A percentile compares a stretch with the other conserved stretches of the same genome.
Evolutionary conservation across 2,113 vertebrate species (phyloP).

Genomic region (Peromyscus californicus): DNA sequence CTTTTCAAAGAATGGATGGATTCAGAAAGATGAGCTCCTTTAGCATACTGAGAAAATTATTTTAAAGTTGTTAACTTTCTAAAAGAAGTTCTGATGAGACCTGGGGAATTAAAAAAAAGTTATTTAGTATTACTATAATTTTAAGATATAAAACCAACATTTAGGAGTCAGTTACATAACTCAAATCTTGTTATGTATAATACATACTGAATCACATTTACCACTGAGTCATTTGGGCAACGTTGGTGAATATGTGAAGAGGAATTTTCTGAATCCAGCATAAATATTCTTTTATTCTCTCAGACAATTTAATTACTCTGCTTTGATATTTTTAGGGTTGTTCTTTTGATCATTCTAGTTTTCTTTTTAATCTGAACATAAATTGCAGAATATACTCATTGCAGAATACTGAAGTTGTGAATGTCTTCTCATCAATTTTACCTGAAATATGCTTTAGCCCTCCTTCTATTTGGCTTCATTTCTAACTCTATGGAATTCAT

Average conservation of each 20-base stretch:
- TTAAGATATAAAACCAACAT: constrained; percentile 20
- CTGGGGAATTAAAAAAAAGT: not conserved
- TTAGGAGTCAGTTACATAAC: not conserved
- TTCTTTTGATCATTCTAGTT: not conserved
- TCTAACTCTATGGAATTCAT: not conserved
- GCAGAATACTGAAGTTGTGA: constrained; percentile 6
- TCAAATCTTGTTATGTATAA: not conserved
- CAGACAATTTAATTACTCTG: not conserved
- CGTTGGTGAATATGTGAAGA: not conserved
- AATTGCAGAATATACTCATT: not conserved
- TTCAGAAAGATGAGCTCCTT: not conserved
- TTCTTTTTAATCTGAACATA: not conserved
- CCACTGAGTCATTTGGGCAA: not conserved
- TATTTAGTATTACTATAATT: not conserved
- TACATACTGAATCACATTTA: constrained; percentile 3
- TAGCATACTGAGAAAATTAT: not conserved
- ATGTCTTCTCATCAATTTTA: constrained; percentile 34
- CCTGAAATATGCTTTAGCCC: not conserved
- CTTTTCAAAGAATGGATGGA: not conserved
- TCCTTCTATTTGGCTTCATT: not conserved
- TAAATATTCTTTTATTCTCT: not conserved
- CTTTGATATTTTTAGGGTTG: not conserved
- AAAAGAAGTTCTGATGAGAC: not conserved
- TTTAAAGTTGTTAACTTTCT: not conserved
- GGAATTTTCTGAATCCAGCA: not conserved